Evolutionary conservation across 2,888 invertebrate species (phyloP), one percentile per base, ranked within the genome.

Genomic region (Heliconius cydno): DNA sequence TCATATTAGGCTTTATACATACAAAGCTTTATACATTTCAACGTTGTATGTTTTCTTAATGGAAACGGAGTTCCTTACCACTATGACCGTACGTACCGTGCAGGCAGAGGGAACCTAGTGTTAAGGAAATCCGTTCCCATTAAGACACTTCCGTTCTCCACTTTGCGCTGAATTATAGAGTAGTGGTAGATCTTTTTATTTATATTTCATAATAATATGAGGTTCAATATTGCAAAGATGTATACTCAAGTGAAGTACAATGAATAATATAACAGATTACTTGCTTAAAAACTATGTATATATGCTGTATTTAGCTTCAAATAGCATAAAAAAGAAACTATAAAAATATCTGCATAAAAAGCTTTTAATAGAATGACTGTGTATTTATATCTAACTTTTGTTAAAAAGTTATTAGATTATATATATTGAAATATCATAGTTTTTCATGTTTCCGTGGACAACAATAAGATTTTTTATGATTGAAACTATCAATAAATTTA

Each of bases 1-100:
- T 19, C 38, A 68, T 46, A 68, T 78, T 78, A 74, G 68, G 74
- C 68, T 60, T 25, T 38, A 65, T 2, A 46, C 46, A 30, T n/a
- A 60, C 30, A 57, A 10, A 7, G 34, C 7, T 34, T 7, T 34
- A 34, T 0, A 34, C 34, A 34, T 34, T 34, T 34, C 34, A 34
- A 34, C 7, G 34, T 34, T 34, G 34, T 7, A 34, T 34, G 34
- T 34, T 9, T 34, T 34, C 34, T 34, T 9, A 34, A 34, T 34
- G 34, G 34, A 4, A 46, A 13, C 46, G 46, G 46, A 46, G 46
- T 46, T 13, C 13, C 46, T 46, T 46, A 46, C 46, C 46, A 46
- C 46, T 46, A 46, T 13, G 46, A 13, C 13, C 46, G 13, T 15
- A 46, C 3, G 46, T 46, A 13, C 46, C 46, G 34, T 34, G 2